Conservation (phyloP, 2,888 invertebrate species). For the Barypeithes pellucidus region DNA sequence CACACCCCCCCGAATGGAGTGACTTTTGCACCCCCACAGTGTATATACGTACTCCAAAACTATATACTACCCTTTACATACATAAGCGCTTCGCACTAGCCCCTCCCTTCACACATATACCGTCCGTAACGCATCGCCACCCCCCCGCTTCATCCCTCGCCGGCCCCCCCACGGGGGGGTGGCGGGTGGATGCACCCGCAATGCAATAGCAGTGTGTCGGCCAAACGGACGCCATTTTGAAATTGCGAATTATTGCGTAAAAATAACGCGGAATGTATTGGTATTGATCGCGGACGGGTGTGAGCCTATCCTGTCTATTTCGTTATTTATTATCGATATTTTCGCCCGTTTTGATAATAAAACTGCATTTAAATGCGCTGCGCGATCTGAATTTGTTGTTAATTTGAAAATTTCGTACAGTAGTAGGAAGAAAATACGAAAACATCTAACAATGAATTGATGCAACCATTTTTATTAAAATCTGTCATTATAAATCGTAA, state of each 20-base stretch:
- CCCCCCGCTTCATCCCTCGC: conserved; percentile 57
- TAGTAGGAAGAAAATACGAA: no score
- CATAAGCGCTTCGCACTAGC: conserved; percentile 61
- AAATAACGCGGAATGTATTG: conserved; percentile 56
- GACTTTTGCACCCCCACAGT: conserved; percentile 46
- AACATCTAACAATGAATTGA: no score
- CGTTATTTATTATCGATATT: conserved; percentile 15
- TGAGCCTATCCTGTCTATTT: conserved; percentile 18
- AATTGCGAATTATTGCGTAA: conserved; percentile 64
- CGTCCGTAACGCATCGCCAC: conserved; percentile 48
- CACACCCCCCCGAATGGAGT: conserved; percentile 17
- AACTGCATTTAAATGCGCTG: conserved; percentile 6
- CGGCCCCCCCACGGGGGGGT: conserved; percentile 16
- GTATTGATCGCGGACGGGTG: conserved; percentile 40
- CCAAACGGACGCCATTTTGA: conserved; percentile 63
- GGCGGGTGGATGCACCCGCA: conserved; percentile 45
- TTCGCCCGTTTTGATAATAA: neutral
- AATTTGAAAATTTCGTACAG: no score
- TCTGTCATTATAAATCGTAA: no score
- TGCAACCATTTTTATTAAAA: no score
- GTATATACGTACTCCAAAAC: conserved; percentile 60
- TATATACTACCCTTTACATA: conserved; percentile 63
- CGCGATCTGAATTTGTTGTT: no score
- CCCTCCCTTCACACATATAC: conserved; percentile 48
- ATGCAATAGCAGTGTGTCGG: conserved; percentile 53